A percentile compares a stretch with the other conserved stretches of the same genome.
These are phyloP conservation scores for Torymus auratus DNA, from an alignment of 2,888 invertebrate genomes.

Conservation along the genomic window DNA sequence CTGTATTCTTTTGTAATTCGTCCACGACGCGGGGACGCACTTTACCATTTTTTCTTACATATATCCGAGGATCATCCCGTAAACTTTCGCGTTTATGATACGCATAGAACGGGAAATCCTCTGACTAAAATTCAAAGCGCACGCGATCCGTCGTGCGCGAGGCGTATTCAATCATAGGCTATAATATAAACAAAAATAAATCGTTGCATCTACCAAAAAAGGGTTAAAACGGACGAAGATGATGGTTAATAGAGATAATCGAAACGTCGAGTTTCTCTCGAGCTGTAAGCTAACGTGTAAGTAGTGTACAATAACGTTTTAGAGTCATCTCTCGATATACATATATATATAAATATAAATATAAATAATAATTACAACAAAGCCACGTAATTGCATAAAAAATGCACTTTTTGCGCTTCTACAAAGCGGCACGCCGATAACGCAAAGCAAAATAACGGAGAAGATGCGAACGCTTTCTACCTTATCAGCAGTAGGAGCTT, in stretches of 20 bases:
- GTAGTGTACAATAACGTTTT: constrained; percentile 72
- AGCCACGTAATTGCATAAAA: constrained; percentile 33
- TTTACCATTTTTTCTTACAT: constrained; percentile 46
- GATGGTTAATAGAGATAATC: constrained; percentile 5
- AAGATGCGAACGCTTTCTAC: constrained; percentile 33
- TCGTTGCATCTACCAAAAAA: constrained; percentile 73
- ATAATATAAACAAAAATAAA: constrained; percentile 25
- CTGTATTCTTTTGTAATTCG: constrained; percentile 47
- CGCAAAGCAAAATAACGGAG: constrained; percentile 21
- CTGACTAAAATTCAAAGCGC: neutral
- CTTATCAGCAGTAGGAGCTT: constrained; percentile 14
- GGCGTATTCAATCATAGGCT: constrained; percentile 53
- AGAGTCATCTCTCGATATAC: constrained; percentile 45
- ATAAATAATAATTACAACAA: neutral
- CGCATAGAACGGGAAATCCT: neutral
- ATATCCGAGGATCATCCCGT: neutral
- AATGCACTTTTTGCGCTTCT: constrained; percentile 46
- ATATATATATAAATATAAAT: constrained; percentile 18
- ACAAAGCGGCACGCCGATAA: constrained; percentile 42
- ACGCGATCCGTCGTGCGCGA: constrained; percentile 11
- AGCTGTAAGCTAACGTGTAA: constrained; percentile 65
- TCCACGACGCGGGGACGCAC: constrained; percentile 25
- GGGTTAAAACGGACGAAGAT: constrained; percentile 41
- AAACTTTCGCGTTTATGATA: constrained; percentile 1
- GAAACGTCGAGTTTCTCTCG: constrained; percentile 24